Evolutionary conservation across 92 coral and sea anemone species (phyloP).

Genomic region (Phenganax marumi): DNA sequence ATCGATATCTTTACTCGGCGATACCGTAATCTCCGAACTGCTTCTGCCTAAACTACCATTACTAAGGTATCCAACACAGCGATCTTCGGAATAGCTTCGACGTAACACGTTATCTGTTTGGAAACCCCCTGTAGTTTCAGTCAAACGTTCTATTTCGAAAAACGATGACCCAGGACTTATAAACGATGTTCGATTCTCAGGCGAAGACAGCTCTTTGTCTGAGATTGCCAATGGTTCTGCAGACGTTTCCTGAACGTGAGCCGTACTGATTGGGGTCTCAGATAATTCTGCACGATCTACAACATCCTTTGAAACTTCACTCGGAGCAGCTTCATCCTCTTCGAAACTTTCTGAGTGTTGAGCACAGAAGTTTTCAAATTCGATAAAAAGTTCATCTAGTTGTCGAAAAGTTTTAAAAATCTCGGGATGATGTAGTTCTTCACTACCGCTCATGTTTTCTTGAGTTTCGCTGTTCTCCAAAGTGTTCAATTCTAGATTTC

Average conservation of each 20-base stretch:
- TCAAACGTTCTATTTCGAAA: not conserved
- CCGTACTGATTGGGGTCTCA: not conserved
- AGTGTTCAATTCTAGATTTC: not conserved
- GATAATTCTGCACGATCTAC: not conserved
- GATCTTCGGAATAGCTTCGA: slow-evolving; percentile 29
- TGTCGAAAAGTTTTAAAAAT: not conserved
- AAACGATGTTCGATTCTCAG: not conserved
- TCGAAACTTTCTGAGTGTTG: not conserved
- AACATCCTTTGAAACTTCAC: not conserved
- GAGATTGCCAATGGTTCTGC: slow-evolving; percentile 2
- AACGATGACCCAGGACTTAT: not conserved
- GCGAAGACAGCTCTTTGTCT: not conserved
- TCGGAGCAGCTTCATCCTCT: not conserved
- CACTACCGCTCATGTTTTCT: not conserved
- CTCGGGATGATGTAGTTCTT: not conserved
- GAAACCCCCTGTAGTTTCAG: not conserved
- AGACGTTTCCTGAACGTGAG: not conserved
- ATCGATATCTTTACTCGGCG: slow-evolving; percentile 6
- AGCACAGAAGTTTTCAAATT: not conserved
- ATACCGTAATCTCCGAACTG: slow-evolving; percentile 29
- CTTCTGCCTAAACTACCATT: not conserved
- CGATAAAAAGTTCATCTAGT: too few relatives aligned
- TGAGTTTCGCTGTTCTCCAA: not conserved
- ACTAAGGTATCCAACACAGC: not conserved
- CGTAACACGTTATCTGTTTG: not conserved